Evolutionary conservation across 2,113 vertebrate species (phyloP), one percentile per base, ranked within the genome.

Genomic region (Xenopus laevis): DNA sequence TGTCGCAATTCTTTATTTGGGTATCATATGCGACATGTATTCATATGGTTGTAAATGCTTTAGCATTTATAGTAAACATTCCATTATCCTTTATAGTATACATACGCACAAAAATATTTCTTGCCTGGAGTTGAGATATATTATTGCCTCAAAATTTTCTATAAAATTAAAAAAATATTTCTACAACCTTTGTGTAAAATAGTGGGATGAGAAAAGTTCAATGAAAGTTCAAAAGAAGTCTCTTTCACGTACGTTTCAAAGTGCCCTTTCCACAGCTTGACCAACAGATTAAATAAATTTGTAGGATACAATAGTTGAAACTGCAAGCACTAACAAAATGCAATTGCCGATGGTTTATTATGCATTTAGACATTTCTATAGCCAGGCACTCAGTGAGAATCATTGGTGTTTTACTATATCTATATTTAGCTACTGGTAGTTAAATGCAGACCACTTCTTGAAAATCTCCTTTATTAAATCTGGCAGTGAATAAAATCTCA

Each of bases 391-490:
- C 74, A 71, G 78, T 78, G 81, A 85, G 87, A 89, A 87, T 85
- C 84, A 86, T 83, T 78, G 82, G 84, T 83, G 81, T 86, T 89
- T 86, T 86, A 75, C 85, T 87, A 83, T 86, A 82, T 83, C 81
- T 84, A 80, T 81, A 78, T 87, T 86, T 86, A 83, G 79, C 80
- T 84, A 72, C 81, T 89, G 84, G 80, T 76, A 78, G 71, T 74
- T 86, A 78, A 86, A 88, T 85, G 79, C 68, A 52, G 71, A 79
- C 81, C 27, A n/a, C 79, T 86, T 80, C 73, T 84, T 85, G 80
- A 87, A 85, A 85, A 85, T 80, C 78, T 78, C 33, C 83, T 85
- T 89, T 79, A 74, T 79, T 86, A 86, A 88, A 81, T 61, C 74
- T 62, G 52, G 59, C 83, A 84, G 71, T 78, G 79, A 86, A 81